Evolutionary conservation across 2,888 invertebrate species (phyloP).

Genomic region (Malthinus flaveolus): DNA sequence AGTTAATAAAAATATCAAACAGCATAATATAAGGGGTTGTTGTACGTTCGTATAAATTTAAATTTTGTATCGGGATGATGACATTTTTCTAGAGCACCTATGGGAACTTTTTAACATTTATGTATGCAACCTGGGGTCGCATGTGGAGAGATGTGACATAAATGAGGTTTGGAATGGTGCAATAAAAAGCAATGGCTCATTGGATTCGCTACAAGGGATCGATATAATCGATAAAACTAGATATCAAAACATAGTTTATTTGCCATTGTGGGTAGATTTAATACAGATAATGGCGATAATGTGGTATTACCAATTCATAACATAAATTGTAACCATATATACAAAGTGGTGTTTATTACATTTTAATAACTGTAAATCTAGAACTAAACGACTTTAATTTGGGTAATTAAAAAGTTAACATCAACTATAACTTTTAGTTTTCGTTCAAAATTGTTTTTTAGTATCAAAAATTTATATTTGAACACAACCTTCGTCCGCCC

Average conservation of each 20-base stretch:
- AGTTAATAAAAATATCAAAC: conserved; percentile 12
- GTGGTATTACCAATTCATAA: conserved; percentile 22
- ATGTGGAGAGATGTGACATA: conserved; percentile 50
- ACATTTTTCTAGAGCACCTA: conserved; percentile 48
- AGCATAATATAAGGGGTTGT: background rate
- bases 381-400: background rate
- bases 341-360: conserved; percentile 23
- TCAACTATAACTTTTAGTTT: too few species aligned
- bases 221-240: conserved; percentile 50
- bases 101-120: conserved; percentile 49
- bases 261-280: conserved; percentile 49
- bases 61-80: conserved; percentile 40
- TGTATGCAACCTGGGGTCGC: conserved; percentile 49
- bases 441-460: too few species aligned
- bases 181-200: conserved; percentile 54
- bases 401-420: conserved; percentile 1
- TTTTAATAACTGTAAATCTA: conserved; percentile 14
- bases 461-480: too few species aligned
- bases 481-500: too few species aligned
- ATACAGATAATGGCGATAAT: conserved; percentile 46
- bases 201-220: conserved; percentile 50
- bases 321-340: conserved; percentile 25
- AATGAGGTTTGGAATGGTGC: conserved; percentile 50
- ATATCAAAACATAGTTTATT: conserved; percentile 52
- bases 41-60: conserved; percentile 17